Percentiles rank a stretch among this genome's conserved stretches.
Evolutionary conservation across 2,888 invertebrate genomes (phyloP).

Genomic region (Hypsopygia costalis): DNA sequence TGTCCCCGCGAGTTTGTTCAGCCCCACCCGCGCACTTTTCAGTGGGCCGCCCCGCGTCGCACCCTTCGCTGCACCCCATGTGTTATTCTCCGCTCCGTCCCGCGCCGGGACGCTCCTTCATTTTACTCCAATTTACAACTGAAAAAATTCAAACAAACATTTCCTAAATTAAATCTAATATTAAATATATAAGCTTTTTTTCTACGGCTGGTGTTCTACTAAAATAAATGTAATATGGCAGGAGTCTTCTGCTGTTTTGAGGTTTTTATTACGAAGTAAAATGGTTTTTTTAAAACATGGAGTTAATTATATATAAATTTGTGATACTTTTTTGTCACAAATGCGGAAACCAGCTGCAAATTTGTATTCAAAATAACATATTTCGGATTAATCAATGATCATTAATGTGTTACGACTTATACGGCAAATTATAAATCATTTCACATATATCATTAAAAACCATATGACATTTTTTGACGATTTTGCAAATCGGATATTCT

Average conservation of each 20-base stretch:
- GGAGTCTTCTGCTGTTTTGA: background rate
- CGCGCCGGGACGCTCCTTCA: slow-evolving; percentile 79
- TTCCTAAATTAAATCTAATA: slow-evolving; percentile 57
- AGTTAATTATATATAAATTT: too few species aligned
- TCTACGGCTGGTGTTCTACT: background rate
- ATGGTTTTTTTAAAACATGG: too few species aligned
- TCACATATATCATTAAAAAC: too few species aligned
- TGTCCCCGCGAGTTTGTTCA: slow-evolving; percentile 80
- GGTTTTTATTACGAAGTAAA: background rate
- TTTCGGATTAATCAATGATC: too few species aligned
- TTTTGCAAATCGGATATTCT: slow-evolving; percentile 6
- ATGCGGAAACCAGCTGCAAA: too few species aligned
- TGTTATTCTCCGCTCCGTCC: slow-evolving; percentile 67
- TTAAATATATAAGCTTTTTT: slow-evolving; percentile 5
- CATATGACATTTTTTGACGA: background rate
- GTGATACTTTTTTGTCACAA: too few species aligned
- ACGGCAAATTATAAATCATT: too few species aligned
- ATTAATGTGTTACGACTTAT: too few species aligned
- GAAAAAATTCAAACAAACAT: slow-evolving; percentile 75
- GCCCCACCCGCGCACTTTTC: slow-evolving; percentile 80
- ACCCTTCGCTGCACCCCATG: slow-evolving; percentile 71
- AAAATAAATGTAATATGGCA: background rate
- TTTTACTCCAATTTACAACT: slow-evolving; percentile 79
- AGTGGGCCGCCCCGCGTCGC: slow-evolving; percentile 72
- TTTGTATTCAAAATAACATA: too few species aligned